phyloP scores from a whole-genome alignment of 2,797 vertebrate genomes.

The Gymnoscopelus microlampas region DNA sequence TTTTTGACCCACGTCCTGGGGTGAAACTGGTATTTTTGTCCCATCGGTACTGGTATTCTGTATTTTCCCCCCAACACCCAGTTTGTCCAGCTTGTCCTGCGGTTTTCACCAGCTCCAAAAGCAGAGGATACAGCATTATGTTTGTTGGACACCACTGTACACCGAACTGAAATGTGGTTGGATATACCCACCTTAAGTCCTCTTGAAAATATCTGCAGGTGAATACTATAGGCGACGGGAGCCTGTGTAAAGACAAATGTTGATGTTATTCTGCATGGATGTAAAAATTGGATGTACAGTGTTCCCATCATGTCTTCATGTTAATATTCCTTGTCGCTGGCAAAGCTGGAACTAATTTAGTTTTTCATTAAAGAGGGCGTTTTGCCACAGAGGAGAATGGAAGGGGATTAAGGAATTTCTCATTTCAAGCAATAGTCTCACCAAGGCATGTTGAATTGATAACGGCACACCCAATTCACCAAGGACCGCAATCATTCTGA shows the following conservation, averaged over 20 bases:
- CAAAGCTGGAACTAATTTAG: constrained; percentile 59
- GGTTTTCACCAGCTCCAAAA: constrained; percentile 26
- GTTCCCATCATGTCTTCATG: constrained; percentile 57
- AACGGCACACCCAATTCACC: constrained; percentile 58
- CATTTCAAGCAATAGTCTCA: constrained; percentile 67
- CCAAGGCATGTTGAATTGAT: constrained; percentile 63
- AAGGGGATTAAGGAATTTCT: constrained; percentile 71
- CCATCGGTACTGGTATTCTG: no score
- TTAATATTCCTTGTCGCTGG: constrained; percentile 61
- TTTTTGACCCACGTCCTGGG: constrained; percentile 11
- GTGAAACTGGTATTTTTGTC: constrained; percentile 22
- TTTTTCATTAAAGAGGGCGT: constrained; percentile 56
- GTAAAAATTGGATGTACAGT: constrained; percentile 65
- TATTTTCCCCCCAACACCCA: no score
- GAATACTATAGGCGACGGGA: constrained; percentile 6
- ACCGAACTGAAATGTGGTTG: constrained; percentile 20
- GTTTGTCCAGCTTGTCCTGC: neutral
- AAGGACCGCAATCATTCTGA: constrained; percentile 54
- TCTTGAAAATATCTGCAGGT: constrained; percentile 54
- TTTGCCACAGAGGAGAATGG: constrained; percentile 64
- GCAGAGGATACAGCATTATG: constrained; percentile 40
- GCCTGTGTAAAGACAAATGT: constrained; percentile 1
- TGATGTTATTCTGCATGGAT: constrained; percentile 72
- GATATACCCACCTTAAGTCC: constrained; percentile 12
- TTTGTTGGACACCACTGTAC: constrained; percentile 36